These are phyloP conservation scores for Psammodynastes pulverulentus DNA, from an alignment of 2,113 vertebrate genomes.

Conservation along the genomic window DNA sequence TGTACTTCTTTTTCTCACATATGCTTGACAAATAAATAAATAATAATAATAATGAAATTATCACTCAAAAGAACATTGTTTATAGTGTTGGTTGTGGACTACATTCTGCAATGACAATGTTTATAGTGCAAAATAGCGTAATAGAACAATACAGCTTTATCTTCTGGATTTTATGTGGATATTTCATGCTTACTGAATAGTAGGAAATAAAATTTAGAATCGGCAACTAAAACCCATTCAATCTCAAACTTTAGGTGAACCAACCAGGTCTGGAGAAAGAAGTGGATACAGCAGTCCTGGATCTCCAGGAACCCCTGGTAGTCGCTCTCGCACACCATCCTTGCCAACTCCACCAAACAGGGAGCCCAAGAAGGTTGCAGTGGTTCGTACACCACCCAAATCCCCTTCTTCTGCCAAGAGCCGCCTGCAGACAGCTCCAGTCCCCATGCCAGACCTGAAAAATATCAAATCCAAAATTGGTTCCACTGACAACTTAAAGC, in stretches of 20 bases:
- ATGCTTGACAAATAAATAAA: too few species aligned
- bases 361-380: conserved; percentile 91
- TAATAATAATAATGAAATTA: too few species aligned
- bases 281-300: conserved; percentile 95
- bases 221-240: background rate
- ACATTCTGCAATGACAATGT: background rate
- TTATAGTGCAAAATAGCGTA: background rate
- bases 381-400: conserved; percentile 93
- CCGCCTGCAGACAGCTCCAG: conserved; percentile 75
- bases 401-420: conserved; percentile 89
- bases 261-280: conserved; percentile 79
- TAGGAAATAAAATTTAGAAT: background rate
- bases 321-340: conserved; percentile 80
- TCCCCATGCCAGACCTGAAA: conserved; percentile 92
- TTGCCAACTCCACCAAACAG: conserved; percentile 81
- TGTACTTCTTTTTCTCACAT: too few species aligned
- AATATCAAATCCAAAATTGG: conserved; percentile 90
- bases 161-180: background rate
- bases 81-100: background rate
- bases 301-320: conserved; percentile 86
- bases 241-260: conserved; percentile 64
- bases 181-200: background rate
- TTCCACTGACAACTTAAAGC: conserved; percentile 93
- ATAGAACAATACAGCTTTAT: background rate
- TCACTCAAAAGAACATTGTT: background rate